Evolutionary conservation across 2,797 vertebrate genomes (phyloP), one percentile per base, ranked within the genome.

Genomic region (Mormyrops boulengeri): DNA sequence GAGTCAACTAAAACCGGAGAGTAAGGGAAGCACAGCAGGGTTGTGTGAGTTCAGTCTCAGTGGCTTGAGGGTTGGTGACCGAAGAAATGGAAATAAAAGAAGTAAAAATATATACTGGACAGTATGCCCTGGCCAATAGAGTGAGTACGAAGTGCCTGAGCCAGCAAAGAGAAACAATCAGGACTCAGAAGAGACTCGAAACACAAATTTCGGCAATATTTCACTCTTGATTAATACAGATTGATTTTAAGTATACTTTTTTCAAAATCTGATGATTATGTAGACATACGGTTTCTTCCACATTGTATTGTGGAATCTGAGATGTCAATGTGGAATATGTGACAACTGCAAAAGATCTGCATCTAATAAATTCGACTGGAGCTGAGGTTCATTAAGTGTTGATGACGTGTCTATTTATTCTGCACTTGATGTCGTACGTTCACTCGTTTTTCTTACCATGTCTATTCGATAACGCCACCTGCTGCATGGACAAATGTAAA

Each of bases 1-100:
- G 89, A 55, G 44, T 80, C 57, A 55, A 80, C 47, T 80, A 30
- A 77, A 85, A 30, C 22, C 5, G 0, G 22, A 62, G 87, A 4
- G 53, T 60, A 30, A 49, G 88, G 49, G 44, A 87, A 50, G 52
- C 5, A 73, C 50, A 41, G 47, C 50, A 30, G 84, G 60, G 88
- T 88, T 50, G 73, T 88, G 69, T 34, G 26, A 69, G 87, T 88
- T 90, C 89, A 90, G 38, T 66, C 73, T 90, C 62, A 53, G 55
- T 88, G 89, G 89, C 47, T 90, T 88, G 89, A 90, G 89, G 89
- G 88, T 84, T 85, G 55, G 38, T 88, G 86, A 60, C 87, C 53
- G 88, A 88, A 90, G 69, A 90, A 53, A 69, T 66, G 38, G 50
- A 84, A 62, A 85, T 50, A 85, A 89, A 89, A 55, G 47, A 88